Evolutionary conservation across 1,140 invertebrate species (phyloP), one percentile per base, ranked within the genome.

Genomic region (Drosophila rufa): DNA sequence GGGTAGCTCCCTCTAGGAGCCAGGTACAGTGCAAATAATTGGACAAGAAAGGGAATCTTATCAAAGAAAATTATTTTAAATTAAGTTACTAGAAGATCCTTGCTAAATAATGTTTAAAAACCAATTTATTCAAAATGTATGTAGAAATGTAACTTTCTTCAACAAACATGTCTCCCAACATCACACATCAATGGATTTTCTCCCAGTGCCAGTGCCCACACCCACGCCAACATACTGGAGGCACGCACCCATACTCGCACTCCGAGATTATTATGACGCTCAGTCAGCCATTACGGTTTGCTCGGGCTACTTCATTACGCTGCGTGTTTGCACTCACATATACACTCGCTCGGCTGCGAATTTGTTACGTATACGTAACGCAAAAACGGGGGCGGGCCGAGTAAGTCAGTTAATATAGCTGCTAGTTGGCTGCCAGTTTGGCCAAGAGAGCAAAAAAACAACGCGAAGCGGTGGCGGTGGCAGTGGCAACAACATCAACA

Each of bases 331-430:
- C 57, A 71, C 71, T 65, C 73, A 67, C 48, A 79, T 36, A 69
- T 45, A 80, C 57, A 71, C 79, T 25, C 19, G 27, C 66, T 61
- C 51, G 30, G 7, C 51, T 56, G 53, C 53, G 53, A 56, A 56
- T 56, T 56, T 36, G 53, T 56, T 56, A 56, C 53, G 53, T 56
- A 56, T 56, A 56, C 53, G 53, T 56, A 40, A 56, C 53, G 19
- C 53, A 40, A 56, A 56, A 56, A 53, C 62, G 70, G 47, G 58
- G 83, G 79, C 79, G 82, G 60, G 67, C 58, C 74, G 78, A 60
- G 84, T 87, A 87, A 87, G 84, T 90, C 84, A 87, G 84, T 87
- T 87, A 87, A 87, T 87, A 87, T 80, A 90, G 80, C 84, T 81
- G 84, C 85, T 84, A 87, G 83, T 89, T 87, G 83, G 84, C 76